Base-by-base conservation (phyloP, 2,888 invertebrate species). In the Crioceris asparagi region DNA sequence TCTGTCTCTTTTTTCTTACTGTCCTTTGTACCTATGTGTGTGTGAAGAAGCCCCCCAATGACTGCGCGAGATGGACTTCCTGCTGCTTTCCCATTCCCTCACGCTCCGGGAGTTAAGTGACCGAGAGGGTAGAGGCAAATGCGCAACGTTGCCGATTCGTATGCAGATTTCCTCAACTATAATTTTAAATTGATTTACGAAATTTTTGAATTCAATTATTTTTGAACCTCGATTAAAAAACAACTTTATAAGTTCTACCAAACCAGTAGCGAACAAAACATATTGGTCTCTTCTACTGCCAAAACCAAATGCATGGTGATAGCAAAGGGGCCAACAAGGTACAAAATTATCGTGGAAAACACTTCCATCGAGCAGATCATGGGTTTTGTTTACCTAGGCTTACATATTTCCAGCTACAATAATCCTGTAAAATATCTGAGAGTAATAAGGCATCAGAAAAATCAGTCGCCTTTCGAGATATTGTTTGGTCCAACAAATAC, bases 1-100 rank as follows among this genome's bases (percentile, higher is more conserved):
- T 42, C 41, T 44, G 40, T 46, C 38, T 43, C 26, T 38, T 27
- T 16, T 46, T 32, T 36, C 35, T n/a, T 32, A 35, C 35, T 45
- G 41, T 44, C 35, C 36, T 38, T 19, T 41, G 36, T 36, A 39
- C 30, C 32, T 39, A 38, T 33, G 38, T 29, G 18, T 39, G 35
- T 35, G 38, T 38, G 45, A 45, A 38, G n/a, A n/a, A n/a, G n/a
- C n/a, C n/a, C n/a, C n/a, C n/a, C n/a, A n/a, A n/a, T n/a, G n/a
- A n/a, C n/a, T n/a, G n/a, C n/a, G n/a, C n/a, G n/a, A 37, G 36
- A 36, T 17, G 32, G 41, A 23, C 41, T 40, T 43, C 48, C 42
- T 32, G 40, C 44, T 40, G 45, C 43, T 46, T 33, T 29, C 38
- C 43, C 36, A n/a, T n/a, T n/a, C n/a, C n/a, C n/a, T n/a, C n/a